A percentile compares a stretch with the other conserved stretches of the same genome.
Evolutionary conservation across 2,797 vertebrate genomes (phyloP).

Genomic region (Caiman crocodilus): DNA sequence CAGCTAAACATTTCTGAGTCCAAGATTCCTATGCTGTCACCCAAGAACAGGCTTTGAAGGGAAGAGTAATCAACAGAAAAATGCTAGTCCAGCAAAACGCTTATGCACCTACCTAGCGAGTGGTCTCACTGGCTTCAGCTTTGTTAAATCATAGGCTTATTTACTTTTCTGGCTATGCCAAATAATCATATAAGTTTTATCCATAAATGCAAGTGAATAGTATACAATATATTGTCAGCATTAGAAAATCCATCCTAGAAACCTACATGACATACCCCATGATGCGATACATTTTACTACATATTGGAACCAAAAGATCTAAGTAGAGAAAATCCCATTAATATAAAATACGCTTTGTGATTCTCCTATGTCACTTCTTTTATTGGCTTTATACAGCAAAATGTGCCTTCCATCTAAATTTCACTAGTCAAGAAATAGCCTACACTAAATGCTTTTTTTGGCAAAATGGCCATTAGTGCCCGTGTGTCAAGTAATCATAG

Average conservation of each 20-base stretch:
- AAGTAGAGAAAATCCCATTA: neutral
- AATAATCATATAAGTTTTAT: neutral
- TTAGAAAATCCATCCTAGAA: neutral
- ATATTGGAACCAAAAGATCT: neutral
- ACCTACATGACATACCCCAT: neutral
- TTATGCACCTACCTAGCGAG: neutral
- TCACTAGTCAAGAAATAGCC: slow-evolving; percentile 37
- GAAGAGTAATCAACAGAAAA: neutral
- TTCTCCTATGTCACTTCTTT: neutral
- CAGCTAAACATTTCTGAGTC: neutral
- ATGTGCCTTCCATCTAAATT: slow-evolving; percentile 47
- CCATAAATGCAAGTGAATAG: slow-evolving; percentile 7
- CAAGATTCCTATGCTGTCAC: neutral
- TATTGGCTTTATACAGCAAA: neutral
- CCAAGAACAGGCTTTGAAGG: neutral
- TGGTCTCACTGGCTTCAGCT: neutral
- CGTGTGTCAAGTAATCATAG: neutral
- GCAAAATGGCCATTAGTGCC: slow-evolving; percentile 20
- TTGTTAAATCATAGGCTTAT: neutral
- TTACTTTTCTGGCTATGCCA: neutral
- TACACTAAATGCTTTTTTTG: neutral
- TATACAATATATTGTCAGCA: neutral
- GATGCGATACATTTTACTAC: neutral
- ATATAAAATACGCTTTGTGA: neutral
- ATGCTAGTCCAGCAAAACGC: neutral